Evolutionary conservation across 2,113 vertebrate species (phyloP).

Genomic region (Polyodon spathula): DNA sequence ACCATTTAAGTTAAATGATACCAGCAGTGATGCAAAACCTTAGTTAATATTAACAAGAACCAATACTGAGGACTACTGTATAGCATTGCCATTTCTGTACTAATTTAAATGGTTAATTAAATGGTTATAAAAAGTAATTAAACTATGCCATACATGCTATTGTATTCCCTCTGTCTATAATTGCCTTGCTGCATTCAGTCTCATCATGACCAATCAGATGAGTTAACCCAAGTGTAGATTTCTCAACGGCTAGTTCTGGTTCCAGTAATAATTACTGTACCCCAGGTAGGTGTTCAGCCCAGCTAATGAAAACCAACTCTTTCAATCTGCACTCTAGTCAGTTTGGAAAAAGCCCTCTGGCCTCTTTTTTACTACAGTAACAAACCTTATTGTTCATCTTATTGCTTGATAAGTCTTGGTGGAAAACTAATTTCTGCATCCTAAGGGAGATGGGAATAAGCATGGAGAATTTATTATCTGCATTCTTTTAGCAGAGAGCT

Average conservation of each 20-base stretch:
- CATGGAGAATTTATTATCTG: conserved; percentile 57
- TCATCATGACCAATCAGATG: too few relatives aligned
- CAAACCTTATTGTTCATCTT: conserved; percentile 33
- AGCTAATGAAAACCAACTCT: conserved; percentile 46
- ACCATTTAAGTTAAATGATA: too few relatives aligned
- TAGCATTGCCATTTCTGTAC: too few relatives aligned
- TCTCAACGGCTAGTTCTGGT: conserved; percentile 14
- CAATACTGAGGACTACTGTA: too few relatives aligned
- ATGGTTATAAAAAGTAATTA: too few relatives aligned
- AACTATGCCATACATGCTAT: too few relatives aligned
- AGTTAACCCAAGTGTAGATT: too few relatives aligned
- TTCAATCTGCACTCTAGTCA: conserved; percentile 48
- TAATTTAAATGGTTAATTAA: too few relatives aligned
- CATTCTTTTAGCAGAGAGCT: conserved; percentile 46
- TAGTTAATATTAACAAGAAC: too few relatives aligned
- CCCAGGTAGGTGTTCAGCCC: conserved; percentile 38
- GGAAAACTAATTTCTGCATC: conserved; percentile 35
- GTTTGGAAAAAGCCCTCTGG: conserved; percentile 49
- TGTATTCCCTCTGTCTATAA: too few relatives aligned
- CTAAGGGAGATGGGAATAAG: conserved; percentile 40
- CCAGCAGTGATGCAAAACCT: too few relatives aligned
- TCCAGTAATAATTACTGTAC: conserved; percentile 38
- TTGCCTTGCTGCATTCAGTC: too few relatives aligned
- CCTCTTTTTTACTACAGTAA: conserved; percentile 50
- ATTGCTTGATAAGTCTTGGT: conserved; percentile 15